These are phyloP conservation scores for Nylanderia fulva DNA, from an alignment of 1,140 invertebrate genomes.

Conservation along the genomic window DNA sequence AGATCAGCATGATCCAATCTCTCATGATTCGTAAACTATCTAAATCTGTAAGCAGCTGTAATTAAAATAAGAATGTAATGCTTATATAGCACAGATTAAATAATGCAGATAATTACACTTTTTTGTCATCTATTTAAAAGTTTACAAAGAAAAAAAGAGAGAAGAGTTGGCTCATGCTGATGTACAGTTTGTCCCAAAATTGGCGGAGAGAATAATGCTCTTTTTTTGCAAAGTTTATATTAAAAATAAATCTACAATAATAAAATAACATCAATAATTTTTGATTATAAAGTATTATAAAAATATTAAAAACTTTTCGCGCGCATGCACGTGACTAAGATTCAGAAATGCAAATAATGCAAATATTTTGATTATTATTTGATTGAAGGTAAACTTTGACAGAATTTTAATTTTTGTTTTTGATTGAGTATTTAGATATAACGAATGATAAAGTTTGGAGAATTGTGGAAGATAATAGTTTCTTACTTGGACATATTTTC, in stretches of 20 bases:
- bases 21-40: not conserved
- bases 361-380: constrained; percentile 8
- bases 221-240: constrained; percentile 6
- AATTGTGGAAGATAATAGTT: not conserved
- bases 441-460: not conserved
- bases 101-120: not conserved
- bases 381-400: not conserved
- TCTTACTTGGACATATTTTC: not conserved
- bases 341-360: not conserved
- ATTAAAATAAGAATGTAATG: constrained; percentile 4
- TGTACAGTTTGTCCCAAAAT: not conserved
- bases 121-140: not conserved
- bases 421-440: not conserved
- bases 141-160: not conserved
- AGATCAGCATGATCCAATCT: not conserved
- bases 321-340: not conserved
- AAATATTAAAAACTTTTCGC: not conserved
- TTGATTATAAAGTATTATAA: not conserved
- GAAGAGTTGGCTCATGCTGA: constrained; percentile 2
- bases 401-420: not conserved
- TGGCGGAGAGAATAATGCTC: not conserved
- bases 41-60: not conserved
- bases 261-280: constrained; percentile 8
- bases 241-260: constrained; percentile 15
- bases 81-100: constrained; percentile 29